Evolutionary conservation across 2,797 vertebrate genomes (phyloP), one percentile per base, ranked within the genome.

Genomic region (Prunella strophiata): DNA sequence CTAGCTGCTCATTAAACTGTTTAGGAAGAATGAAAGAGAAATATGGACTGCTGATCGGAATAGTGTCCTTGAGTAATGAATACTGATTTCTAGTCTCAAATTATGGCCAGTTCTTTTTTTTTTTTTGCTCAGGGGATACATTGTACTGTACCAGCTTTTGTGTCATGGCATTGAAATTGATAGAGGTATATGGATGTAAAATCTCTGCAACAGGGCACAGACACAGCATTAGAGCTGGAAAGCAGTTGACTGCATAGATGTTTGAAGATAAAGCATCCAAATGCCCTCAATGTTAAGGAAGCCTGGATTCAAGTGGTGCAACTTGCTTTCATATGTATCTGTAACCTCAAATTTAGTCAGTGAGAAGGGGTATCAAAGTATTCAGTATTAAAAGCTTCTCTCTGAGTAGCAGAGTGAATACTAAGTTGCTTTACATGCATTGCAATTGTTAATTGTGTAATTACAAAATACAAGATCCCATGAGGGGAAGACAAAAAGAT

Each of bases 1-100:
- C 59, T 85, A 84, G 67, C 18, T 89, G 43, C n/a, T 87, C 52
- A 55, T 92, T 81, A 93, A 93, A 76, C 45, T 85, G 11, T 83
- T 91, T 67, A 82, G 88, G 25, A 88, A 76, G 32, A 91, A 70
- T 43, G 43, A 82, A 80, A 70, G 23, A 80, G 55, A 88, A 88
- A 71, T 83, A 85, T 19, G 15, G 61, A 50, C 61, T 59, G 8
- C 66, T 88, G 51, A 84, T 65, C 81, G 38, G 62, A 74, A 54
- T 81, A 78, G 38, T 51, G 73, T 85, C 63, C 57, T 95, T 88
- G 79, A 80, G 20, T 79, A 70, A 47, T 40, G 32, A 87, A 67
- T 81, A 63, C 74, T 71, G 38, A 74, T 91, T 91, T 91, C 57
- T 77, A 70, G 34, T 77, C 45, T 75, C 54, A 81, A 51, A 67